Evolutionary conservation across 2,888 invertebrate species (phyloP).

Genomic region (Mythimna loreyi): DNA sequence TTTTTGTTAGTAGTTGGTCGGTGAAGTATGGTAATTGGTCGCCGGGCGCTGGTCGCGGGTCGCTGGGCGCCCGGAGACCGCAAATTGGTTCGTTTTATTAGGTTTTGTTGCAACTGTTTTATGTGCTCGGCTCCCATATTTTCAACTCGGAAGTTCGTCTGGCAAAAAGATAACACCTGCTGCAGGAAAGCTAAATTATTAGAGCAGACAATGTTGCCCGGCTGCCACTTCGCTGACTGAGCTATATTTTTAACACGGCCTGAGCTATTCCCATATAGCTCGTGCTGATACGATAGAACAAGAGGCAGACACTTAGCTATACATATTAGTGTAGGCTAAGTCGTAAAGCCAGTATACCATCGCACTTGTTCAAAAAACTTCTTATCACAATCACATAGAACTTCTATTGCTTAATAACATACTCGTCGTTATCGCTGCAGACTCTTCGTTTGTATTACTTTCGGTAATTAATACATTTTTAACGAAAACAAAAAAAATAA

Average conservation of each 20-base stretch:
- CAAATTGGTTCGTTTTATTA: slow-evolving; percentile 55
- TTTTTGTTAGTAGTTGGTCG: slow-evolving; percentile 53
- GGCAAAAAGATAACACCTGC: slow-evolving; percentile 30
- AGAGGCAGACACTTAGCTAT: neutral
- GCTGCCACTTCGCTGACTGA: neutral
- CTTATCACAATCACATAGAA: neutral
- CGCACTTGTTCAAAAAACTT: neutral
- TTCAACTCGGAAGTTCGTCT: slow-evolving; percentile 23
- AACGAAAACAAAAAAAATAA: neutral
- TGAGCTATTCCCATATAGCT: neutral
- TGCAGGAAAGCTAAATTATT: slow-evolving; percentile 7
- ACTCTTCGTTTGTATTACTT: neutral
- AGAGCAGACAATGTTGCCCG: neutral
- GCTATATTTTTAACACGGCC: neutral
- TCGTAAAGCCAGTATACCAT: neutral
- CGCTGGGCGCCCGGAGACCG: slow-evolving; percentile 32
- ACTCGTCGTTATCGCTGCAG: neutral
- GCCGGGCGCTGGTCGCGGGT: slow-evolving; percentile 13
- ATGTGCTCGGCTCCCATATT: slow-evolving; percentile 32
- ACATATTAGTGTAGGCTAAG: neutral
- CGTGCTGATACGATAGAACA: neutral
- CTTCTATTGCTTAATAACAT: neutral
- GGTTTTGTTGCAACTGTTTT: slow-evolving; percentile 55
- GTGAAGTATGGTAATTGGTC: slow-evolving; percentile 56
- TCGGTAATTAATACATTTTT: neutral